Base-by-base conservation (phyloP, 2,888 invertebrate species). In the Agrochola macilenta region DNA sequence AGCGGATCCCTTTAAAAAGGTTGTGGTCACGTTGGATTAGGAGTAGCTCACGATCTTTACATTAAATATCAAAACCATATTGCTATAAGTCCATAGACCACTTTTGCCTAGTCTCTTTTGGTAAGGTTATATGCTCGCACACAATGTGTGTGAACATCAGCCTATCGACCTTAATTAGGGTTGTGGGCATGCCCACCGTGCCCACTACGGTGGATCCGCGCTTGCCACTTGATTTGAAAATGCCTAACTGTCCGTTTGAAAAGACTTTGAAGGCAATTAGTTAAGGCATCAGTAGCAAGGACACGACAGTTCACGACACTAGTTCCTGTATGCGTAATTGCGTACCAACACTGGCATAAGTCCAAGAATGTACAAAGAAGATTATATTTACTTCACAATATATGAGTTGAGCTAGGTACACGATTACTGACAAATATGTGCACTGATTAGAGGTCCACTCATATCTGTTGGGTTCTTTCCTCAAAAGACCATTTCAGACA, bases 301-400 rank as follows among this genome's bases (percentile, higher is more conserved):
- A 66, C 58, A 39, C 58, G 26, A n/a, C 14, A 60, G 35, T 35
- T 35, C 35, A 39, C 58, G 26, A n/a, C 14, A 60, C 5, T 20
- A 63, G 39, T 66, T 52, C 60, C 52, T 52, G 30, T 52, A n/a
- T 60, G 52, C 0, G 46, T 46, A 14, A 46, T 46, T 46, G 46
- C 60, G 43, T 52, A 58, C 30, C 39, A 65, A 65, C 7, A 43
- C 49, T 76, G 78, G 78, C 78, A 52, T 11, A 30, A 52, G 30
- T 78, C 78, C 66, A 76, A 76, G 11, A 68, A 52, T 49, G 14
- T 30, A 23, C 23, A 43, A 49, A 12, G 46, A 26, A 39, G 20
- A 77, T 23, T n/a, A 43, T 54, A 30, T 63, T 46, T n/a, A 54
- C n/a, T 46, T 61, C 23, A 73, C 11, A 43, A 26, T 26, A 26